Evolutionary conservation across 2,113 vertebrate genomes (phyloP).

Genomic region (Microcebus ravelobensis): DNA sequence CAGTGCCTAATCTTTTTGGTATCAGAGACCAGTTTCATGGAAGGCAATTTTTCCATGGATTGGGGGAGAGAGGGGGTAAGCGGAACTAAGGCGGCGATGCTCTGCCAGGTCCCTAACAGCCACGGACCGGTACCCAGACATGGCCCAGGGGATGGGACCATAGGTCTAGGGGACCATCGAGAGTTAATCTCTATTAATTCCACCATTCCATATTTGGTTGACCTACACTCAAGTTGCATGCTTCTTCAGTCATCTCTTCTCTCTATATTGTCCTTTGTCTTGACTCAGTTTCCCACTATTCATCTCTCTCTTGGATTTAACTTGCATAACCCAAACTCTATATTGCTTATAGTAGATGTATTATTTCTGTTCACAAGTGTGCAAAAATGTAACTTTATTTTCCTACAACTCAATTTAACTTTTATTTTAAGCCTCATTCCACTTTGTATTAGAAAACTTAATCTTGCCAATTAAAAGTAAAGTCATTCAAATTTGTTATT

Average conservation of each 20-base stretch:
- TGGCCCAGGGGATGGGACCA: too few species aligned
- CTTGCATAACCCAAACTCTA: background rate
- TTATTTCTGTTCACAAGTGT: background rate
- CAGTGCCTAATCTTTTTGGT: too few species aligned
- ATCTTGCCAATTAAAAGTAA: constrained; percentile 7
- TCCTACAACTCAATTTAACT: background rate
- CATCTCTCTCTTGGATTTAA: background rate
- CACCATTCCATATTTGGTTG: background rate
- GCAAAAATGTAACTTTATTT: background rate
- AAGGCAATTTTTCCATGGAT: too few species aligned
- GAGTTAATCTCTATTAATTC: background rate
- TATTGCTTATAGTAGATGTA: background rate
- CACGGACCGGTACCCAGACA: too few species aligned
- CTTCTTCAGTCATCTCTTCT: background rate
- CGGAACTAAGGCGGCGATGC: too few species aligned
- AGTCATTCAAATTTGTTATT: background rate
- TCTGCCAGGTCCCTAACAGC: too few species aligned
- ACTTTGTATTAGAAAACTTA: background rate
- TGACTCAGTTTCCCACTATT: background rate
- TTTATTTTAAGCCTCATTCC: background rate
- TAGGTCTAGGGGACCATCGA: too few species aligned
- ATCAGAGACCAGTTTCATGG: too few species aligned
- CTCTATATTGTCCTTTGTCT: background rate
- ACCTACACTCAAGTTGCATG: background rate
- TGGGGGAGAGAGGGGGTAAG: too few species aligned